Evolutionary conservation across 1,140 invertebrate species (phyloP).

Genomic region (Papilio dardanus): DNA sequence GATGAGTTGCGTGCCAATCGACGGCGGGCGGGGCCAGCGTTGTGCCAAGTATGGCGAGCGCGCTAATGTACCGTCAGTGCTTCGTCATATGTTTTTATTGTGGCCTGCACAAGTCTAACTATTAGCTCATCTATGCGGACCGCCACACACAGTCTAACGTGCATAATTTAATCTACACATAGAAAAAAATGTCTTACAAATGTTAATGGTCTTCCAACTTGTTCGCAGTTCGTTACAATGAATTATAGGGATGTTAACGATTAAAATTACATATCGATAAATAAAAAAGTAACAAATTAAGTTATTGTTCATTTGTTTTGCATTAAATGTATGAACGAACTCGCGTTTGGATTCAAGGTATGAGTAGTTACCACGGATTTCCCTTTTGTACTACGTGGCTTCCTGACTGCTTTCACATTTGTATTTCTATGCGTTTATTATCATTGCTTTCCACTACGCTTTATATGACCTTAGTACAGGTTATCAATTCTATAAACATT

Average conservation of each 20-base stretch:
- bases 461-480: neutral
- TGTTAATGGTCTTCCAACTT: constrained; percentile 14
- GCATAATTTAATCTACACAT: constrained; percentile 32
- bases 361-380: neutral
- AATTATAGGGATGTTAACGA: constrained; percentile 17
- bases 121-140: constrained; percentile 66
- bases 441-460: neutral
- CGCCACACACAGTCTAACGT: constrained; percentile 60
- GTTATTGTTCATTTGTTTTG: too few relatives aligned
- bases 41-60: constrained; percentile 80
- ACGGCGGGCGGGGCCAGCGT: constrained; percentile 68
- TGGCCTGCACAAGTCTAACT: constrained; percentile 56
- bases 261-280: neutral
- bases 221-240: neutral
- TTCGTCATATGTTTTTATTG: constrained; percentile 73
- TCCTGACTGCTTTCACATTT: neutral
- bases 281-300: neutral
- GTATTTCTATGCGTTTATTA: neutral
- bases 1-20: constrained; percentile 58
- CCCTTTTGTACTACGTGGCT: neutral
- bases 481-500: neutral
- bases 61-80: constrained; percentile 75
- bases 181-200: constrained; percentile 16
- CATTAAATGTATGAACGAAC: neutral
- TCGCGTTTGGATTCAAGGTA: neutral